Base-by-base conservation (phyloP, 1,140 invertebrate species). In the Dendroctonus valens region DNA sequence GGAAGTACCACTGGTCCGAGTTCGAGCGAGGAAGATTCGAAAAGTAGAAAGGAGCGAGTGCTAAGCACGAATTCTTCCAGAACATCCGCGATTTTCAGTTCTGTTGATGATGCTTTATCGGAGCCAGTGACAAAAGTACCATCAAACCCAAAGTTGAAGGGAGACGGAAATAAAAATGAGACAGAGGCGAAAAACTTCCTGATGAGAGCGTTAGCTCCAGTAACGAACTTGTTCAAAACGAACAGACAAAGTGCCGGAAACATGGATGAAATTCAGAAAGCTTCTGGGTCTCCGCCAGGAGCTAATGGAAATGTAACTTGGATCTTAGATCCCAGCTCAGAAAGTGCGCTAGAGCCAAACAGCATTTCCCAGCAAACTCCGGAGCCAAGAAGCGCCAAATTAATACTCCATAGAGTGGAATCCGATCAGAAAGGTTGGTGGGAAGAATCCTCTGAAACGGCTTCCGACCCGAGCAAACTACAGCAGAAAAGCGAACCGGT, bases 181-280 rank as follows among this genome's bases (percentile, higher is more conserved):
- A 53, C 71, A 8, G 86, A 89, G 70, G 85, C 86, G 0, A 89
- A 89, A 75, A 86, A 86, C 5, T 88, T 89, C 72, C 77, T 91
- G 48, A 86, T 89, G 75, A 79, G 87, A 75, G 87, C 86, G 11
- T 73, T 89, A 59, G 85, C 84, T 41, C 87, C 88, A 0, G 86
- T 89, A 3, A 85, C 87, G 0, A 87, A 84, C 77, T 77, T 87
- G 11, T 88, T 88, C 73, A 87, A 86, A 76, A 75, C 76, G n/a
- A 83, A 83, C 41, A 67, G 39, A 46, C 64, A 65, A 48, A 9
- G 14, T 52, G 4, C 6, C 7, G 41, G 15, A 37, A 79, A 7
- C 26, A 41, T 6, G 37, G 14, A 57, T 5, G 55, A 48, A 54
- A 0, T n/a, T 4, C 41, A 38, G 0, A 59, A 26, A 26, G 26